Evolutionary conservation across 2,113 vertebrate genomes (phyloP), one percentile per base, ranked within the genome.

Genomic region (Eurypyga helias): DNA sequence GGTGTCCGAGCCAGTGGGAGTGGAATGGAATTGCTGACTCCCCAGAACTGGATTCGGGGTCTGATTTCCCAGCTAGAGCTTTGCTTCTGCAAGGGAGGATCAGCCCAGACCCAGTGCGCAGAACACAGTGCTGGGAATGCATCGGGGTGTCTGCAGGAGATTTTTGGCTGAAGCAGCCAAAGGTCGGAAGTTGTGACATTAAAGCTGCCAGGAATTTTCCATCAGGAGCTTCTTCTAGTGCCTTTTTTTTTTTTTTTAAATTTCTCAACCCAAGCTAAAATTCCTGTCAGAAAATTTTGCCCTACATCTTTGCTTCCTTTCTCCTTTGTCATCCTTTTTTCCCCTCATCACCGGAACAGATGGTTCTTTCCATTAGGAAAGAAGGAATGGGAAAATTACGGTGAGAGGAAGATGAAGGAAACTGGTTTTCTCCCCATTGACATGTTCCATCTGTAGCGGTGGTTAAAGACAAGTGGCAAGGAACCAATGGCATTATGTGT

Each of bases 121-220:
- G 48, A 67, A 23, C 34, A 5, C 29, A 29, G 55, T 2, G 20
- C 66, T 86, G 90, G 70, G 70, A 85, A 52, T 6, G 41, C 19
- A 1, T 38, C 8, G 0, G 49, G 36, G 26, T 46, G 54, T 57
- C 89, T 81, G 55, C 90, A 73, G 92, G 79, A 91, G 61, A 11
- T 60, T 72, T 91, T 60, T 64, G 65, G 85, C 76, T 92, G 71
- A 81, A 15, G 31, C 60, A 49, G 45, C 60, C 52, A 7, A 51
- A 71, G 91, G 89, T 87, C 89, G 78, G 87, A 73, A 79, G 83
- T 51, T 81, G 83, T 52, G 89, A 75, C 86, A 57, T 60, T 4
- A 26, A 84, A 89, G 73, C 69, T 71, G 43, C 34, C 21, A 83
- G 72, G 73, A 94, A 96, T 95, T 94, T 85, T 70, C 61, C 13